A percentile compares a stretch with the other conserved stretches of the same genome.
Conservation (phyloP, 1,140 invertebrate genomes). For the Fopius arisanus region DNA sequence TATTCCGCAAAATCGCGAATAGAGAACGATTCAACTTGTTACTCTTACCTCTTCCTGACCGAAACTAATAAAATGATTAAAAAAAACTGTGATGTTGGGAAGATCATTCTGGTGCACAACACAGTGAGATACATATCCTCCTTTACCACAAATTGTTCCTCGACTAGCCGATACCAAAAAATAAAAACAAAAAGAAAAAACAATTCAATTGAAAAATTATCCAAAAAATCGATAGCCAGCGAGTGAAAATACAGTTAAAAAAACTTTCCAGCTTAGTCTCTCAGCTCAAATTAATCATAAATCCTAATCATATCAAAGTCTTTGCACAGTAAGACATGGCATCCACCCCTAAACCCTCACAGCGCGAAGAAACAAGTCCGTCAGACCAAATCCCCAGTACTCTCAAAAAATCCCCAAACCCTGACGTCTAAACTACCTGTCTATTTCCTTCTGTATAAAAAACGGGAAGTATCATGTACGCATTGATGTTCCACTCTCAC, state of each 20-base stretch:
- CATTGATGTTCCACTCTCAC: conserved; percentile 7
- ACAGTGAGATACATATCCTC: conserved; percentile 32
- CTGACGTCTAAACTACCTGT: conserved; percentile 5
- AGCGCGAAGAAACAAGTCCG: neutral
- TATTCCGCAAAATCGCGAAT: neutral
- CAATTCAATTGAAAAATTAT: neutral
- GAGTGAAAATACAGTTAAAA: conserved; percentile 41
- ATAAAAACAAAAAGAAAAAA: conserved; percentile 40
- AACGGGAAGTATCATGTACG: conserved; percentile 18
- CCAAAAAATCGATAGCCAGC: neutral
- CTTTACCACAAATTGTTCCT: conserved; percentile 35
- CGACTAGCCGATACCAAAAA: conserved; percentile 59
- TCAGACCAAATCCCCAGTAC: conserved; percentile 28
- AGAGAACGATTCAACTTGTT: too few species aligned
- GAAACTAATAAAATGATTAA: neutral
- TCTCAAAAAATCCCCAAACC: conserved; percentile 44
- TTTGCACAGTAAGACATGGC: conserved; percentile 36
- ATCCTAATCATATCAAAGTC: conserved; percentile 44
- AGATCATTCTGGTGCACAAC: conserved; percentile 20
- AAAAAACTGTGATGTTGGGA: conserved; percentile 20
- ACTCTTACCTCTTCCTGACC: too few species aligned
- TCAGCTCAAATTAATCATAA: conserved; percentile 30
- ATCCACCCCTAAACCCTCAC: neutral
- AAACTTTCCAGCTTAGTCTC: conserved; percentile 18
- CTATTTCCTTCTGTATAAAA: conserved; percentile 33